phyloP scores from a whole-genome alignment of 2,797 vertebrate genomes.

The Leuciscus waleckii region DNA sequence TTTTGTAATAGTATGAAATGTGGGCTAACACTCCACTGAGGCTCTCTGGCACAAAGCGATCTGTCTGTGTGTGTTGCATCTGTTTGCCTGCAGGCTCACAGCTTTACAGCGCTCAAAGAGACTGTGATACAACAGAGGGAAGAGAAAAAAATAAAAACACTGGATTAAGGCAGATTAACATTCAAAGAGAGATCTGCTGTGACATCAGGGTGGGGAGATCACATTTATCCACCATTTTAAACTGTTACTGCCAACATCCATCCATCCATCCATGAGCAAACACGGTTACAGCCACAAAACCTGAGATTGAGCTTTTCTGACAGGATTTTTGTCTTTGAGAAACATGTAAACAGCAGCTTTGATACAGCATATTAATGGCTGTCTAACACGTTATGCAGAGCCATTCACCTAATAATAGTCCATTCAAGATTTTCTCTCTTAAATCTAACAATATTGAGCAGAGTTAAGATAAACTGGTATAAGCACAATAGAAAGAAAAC shows the following conservation, averaged over 20 bases:
- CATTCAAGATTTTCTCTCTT: not conserved
- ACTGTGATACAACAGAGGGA: constrained; percentile 33
- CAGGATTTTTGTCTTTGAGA: not conserved
- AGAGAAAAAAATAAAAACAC: constrained; percentile 62
- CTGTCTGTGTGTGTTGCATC: constrained; percentile 60
- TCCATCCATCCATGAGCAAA: constrained; percentile 15
- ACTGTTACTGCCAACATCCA: constrained; percentile 8
- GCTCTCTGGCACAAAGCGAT: constrained; percentile 42
- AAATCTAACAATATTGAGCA: not conserved
- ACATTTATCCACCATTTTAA: constrained; percentile 25
- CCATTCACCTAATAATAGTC: not conserved
- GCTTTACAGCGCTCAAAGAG: constrained; percentile 59
- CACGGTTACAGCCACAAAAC: not conserved
- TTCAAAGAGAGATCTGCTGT: constrained; percentile 69
- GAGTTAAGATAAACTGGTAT: not conserved
- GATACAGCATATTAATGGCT: not conserved
- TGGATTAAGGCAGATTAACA: constrained; percentile 73
- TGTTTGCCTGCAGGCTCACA: constrained; percentile 67
- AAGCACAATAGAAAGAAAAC: not conserved
- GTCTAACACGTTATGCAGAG: not conserved
- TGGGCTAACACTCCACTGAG: constrained; percentile 15
- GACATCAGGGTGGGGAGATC: constrained; percentile 62
- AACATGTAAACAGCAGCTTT: not conserved
- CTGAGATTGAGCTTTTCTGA: not conserved
- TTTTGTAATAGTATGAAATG: constrained; percentile 28